Base-by-base conservation (phyloP, 2,888 invertebrate species). In the Neoascia interrupta region DNA sequence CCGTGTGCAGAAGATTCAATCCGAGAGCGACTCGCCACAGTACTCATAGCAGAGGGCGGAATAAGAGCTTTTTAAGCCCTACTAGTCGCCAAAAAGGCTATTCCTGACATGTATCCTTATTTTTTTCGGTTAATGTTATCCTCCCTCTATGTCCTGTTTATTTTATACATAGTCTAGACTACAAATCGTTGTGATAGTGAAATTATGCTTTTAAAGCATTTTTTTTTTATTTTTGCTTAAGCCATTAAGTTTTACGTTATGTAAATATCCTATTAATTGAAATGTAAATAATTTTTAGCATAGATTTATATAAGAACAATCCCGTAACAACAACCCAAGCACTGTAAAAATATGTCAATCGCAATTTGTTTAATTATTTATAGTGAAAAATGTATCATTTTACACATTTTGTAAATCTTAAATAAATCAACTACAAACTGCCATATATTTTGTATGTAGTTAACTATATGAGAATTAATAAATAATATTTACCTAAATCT, bases 21-120 rank as follows among this genome's bases (percentile, higher is more conserved):
- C 95, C 13, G 95, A 95, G 81, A 95, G 94, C 86, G 93, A 93
- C 83, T 93, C 94, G 4, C 94, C 95, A 39, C 94, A 94, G 82
- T 89, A 89, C 84, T 90, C 86, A 70, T 87, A 86, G 84, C 82
- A 70, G 51, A 45, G 13, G 23, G 31, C 6, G 11, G 36, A 54
- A 6, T 15, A 23, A 37, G 3, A n/a, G n/a, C n/a, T n/a, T n/a
- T n/a, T n/a, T n/a, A n/a, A n/a, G n/a, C n/a, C n/a, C n/a, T n/a
- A n/a, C n/a, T n/a, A n/a, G n/a, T n/a, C n/a, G n/a, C n/a, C n/a
- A n/a, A n/a, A n/a, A n/a, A n/a, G n/a, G n/a, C n/a, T n/a, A n/a
- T n/a, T n/a, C n/a, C n/a, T n/a, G n/a, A n/a, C n/a, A n/a, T n/a
- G n/a, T n/a, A n/a, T n/a, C n/a, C n/a, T n/a, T n/a, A n/a, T n/a